These are phyloP conservation scores for Dione juno DNA, from an alignment of 2,888 invertebrate species.

Conservation along the genomic window DNA sequence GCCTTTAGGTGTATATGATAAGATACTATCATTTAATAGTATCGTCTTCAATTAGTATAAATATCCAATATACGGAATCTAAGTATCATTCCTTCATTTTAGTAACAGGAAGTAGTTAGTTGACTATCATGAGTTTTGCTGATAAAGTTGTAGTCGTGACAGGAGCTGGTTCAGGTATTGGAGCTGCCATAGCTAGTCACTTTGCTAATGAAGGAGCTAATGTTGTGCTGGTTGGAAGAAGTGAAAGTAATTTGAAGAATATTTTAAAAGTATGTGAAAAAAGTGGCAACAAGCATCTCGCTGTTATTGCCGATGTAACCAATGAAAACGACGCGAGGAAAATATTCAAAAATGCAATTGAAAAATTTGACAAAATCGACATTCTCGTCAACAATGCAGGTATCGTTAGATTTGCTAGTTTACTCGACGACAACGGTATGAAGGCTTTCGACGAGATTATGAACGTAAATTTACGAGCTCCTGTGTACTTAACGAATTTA, in stretches of 20 bases:
- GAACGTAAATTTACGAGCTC: not conserved
- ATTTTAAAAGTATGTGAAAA: constrained; percentile 48
- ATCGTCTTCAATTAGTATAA: not conserved
- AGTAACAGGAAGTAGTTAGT: not conserved
- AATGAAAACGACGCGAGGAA: constrained; percentile 51
- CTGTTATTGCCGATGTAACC: constrained; percentile 54
- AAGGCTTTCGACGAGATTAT: not conserved
- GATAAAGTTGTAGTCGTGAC: constrained; percentile 56
- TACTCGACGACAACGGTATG: not conserved
- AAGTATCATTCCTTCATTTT: not conserved
- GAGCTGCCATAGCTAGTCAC: constrained; percentile 51
- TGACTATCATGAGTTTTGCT: constrained; percentile 44
- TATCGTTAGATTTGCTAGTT: not conserved
- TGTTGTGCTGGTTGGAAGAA: constrained; percentile 56
- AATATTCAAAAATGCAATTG: constrained; percentile 52
- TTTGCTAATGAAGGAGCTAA: constrained; percentile 54
- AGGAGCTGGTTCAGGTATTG: constrained; percentile 57
- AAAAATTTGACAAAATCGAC: constrained; percentile 56
- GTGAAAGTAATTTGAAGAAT: constrained; percentile 49
- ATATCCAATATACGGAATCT: not conserved
- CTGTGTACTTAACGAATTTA: not conserved
- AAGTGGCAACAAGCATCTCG: constrained; percentile 47
- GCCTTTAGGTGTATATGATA: not conserved
- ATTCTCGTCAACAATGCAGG: constrained; percentile 48
- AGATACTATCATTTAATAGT: not conserved